Evolutionary conservation across 2,113 vertebrate species (phyloP), one percentile per base, ranked within the genome.

Genomic region (Emberiza fucata): DNA sequence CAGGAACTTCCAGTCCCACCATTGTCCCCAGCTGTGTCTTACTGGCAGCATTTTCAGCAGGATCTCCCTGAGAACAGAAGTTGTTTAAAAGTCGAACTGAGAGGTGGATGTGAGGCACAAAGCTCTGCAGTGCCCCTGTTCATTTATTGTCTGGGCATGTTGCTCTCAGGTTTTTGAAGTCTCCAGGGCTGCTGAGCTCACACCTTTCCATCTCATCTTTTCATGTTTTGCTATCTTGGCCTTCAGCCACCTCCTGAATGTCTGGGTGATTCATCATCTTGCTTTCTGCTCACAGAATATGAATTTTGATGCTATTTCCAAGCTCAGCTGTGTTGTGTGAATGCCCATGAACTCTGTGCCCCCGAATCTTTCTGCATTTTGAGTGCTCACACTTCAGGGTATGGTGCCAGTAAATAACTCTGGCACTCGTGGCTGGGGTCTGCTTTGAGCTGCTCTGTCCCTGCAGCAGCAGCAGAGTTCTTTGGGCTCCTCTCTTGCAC

Each of bases 201-300:
- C 68, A 54, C 85, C 80, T 92, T 54, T 73, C 76, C 60, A 31
- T 83, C 68, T 77, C 16, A 70, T 86, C 88, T 71, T 47, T 64
- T 91, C 20, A 2, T 40, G 56, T 83, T 87, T 77, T 64, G 66
- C 21, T 75, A 2, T 8, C 17, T 70, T 88, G 87, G 68, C 88
- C 85, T 96, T 60, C 90, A 63, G 7, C 60, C 72, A 71, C 44
- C 39, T 86, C 56, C 47, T 63, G 35, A 60, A 14, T 48, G 65
- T 53, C 81, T 48, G 85, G 28, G 47, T 64, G 85, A 81, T 91
- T 90, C 88, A 81, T 68, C 87, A 90, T 82, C 76, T 90, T 70
- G 44, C 39, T 86, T 83, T 60, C 78, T 3, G 0, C 71, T 86
- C 51, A 2, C 42, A 56, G 81, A 81, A 78, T 75, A 60, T 44